phyloP scores from a whole-genome alignment of 2,888 invertebrate species.

The Philereme transversata region DNA sequence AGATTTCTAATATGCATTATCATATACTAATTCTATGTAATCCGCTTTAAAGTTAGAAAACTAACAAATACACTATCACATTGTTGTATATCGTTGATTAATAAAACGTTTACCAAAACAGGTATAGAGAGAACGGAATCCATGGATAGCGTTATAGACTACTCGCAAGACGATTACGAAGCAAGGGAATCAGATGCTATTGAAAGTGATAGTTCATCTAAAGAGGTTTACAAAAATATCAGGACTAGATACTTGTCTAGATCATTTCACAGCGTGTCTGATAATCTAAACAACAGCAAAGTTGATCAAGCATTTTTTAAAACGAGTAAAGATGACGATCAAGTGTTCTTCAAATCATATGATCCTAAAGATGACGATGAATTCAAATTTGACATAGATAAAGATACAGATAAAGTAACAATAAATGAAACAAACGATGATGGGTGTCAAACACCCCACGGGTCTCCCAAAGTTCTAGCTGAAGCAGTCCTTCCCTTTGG shows the following conservation, averaged over 20 bases:
- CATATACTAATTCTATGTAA: constrained; percentile 76
- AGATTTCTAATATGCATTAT: constrained; percentile 51
- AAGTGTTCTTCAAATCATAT: background rate
- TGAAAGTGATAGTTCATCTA: constrained; percentile 66
- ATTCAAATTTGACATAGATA: constrained; percentile 59
- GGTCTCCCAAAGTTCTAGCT: constrained; percentile 40
- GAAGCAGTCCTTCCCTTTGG: constrained; percentile 53
- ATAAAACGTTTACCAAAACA: constrained; percentile 71
- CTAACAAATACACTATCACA: constrained; percentile 49
- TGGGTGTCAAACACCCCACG: constrained; percentile 43
- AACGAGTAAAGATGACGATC: constrained; percentile 39
- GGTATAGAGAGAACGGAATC: constrained; percentile 75
- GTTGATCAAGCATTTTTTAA: constrained; percentile 72
- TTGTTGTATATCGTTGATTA: constrained; percentile 58
- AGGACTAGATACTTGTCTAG: constrained; percentile 72
- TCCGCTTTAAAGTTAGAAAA: constrained; percentile 54
- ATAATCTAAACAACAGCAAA: constrained; percentile 58
- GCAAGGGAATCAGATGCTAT: constrained; percentile 56
- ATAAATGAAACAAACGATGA: constrained; percentile 69
- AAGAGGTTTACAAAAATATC: constrained; percentile 73
- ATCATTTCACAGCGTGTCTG: constrained; percentile 70
- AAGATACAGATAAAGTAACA: constrained; percentile 67
- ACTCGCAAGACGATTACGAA: constrained; percentile 61
- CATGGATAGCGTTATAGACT: constrained; percentile 64
- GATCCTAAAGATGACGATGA: constrained; percentile 40